Evolutionary conservation across 1,140 invertebrate genomes (phyloP).

Genomic region (Branchinecta lynchi): DNA sequence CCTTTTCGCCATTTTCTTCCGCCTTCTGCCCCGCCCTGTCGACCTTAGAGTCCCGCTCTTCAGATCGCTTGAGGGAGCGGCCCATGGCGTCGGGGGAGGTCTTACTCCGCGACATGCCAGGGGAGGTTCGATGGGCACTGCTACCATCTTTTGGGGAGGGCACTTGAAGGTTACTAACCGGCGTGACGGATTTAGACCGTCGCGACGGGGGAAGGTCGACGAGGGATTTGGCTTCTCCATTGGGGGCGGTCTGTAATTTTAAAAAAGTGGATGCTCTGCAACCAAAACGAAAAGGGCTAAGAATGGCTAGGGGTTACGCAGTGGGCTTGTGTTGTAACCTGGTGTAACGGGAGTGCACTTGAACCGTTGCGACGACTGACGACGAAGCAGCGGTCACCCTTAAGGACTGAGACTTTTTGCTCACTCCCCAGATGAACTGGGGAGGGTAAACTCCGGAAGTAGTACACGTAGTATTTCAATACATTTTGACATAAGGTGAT

Average conservation of each 20-base stretch:
- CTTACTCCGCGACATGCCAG: background rate
- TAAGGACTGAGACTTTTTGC: too few relatives aligned
- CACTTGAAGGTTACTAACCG: background rate
- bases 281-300: too few relatives aligned
- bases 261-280: too few relatives aligned
- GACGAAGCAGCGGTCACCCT: too few relatives aligned
- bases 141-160: background rate
- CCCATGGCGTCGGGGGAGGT: background rate
- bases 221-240: background rate
- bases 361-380: too few relatives aligned
- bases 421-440: too few relatives aligned
- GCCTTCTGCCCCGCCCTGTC: background rate
- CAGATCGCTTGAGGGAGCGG: background rate
- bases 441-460: too few relatives aligned
- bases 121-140: background rate
- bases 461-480: too few relatives aligned
- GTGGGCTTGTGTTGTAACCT: too few relatives aligned
- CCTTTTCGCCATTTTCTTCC: background rate
- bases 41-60: background rate
- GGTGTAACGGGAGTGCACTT: too few relatives aligned
- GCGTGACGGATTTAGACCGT: background rate
- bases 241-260: background rate
- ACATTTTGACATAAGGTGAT: too few relatives aligned
- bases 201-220: background rate
- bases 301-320: too few relatives aligned